Percentiles rank a stretch among this genome's conserved stretches.
These are phyloP conservation scores for Peucedramus taeniatus DNA, from an alignment of 2,113 vertebrate genomes.

Conservation along the genomic window DNA sequence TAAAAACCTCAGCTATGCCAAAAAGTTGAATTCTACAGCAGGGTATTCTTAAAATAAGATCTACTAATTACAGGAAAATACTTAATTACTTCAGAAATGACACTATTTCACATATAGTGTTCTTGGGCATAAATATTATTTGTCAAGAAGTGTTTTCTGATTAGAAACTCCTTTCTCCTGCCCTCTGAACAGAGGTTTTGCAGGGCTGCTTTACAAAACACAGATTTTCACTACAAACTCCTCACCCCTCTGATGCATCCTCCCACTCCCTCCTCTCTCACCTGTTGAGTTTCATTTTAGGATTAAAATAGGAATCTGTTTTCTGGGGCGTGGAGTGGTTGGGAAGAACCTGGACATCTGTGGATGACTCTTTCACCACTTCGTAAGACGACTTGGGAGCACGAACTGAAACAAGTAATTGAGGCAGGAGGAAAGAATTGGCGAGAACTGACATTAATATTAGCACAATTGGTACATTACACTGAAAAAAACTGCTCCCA, in stretches of 20 bases:
- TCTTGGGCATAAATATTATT: background rate
- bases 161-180: background rate
- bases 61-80: background rate
- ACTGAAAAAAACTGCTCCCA: background rate
- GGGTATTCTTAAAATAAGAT: background rate
- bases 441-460: background rate
- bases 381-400: slow-evolving; percentile 71
- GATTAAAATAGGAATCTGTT: slow-evolving; percentile 96
- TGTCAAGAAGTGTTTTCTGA: background rate
- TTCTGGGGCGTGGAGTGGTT: slow-evolving; percentile 91
- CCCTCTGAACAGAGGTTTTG: background rate
- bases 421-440: background rate
- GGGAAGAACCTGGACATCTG: slow-evolving; percentile 91
- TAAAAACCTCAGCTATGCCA: background rate
- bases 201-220: background rate
- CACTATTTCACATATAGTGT: background rate
- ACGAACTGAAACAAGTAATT: slow-evolving; percentile 52
- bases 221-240: background rate
- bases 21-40: background rate
- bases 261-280: slow-evolving; percentile 53
- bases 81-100: background rate
- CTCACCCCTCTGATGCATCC: background rate
- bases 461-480: background rate
- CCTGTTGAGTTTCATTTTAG: slow-evolving; percentile 98
- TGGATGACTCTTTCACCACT: slow-evolving; percentile 90